phyloP scores from a whole-genome alignment of 1,140 invertebrate species.

The Alviniconcha marisindica region DNA sequence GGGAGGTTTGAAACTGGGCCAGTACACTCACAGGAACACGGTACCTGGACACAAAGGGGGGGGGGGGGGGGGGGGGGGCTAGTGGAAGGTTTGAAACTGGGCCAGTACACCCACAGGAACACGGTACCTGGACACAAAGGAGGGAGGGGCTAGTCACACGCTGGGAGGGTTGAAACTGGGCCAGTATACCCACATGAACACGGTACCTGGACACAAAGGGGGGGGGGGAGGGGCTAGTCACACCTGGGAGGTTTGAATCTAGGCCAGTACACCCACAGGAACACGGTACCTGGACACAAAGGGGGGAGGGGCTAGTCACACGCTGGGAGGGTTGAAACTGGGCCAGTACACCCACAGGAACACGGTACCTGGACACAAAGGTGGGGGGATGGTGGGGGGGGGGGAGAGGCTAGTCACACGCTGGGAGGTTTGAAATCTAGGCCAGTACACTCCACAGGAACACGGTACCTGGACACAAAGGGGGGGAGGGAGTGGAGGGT shows the following conservation, averaged over 20 bases:
- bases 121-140: constrained; percentile 83
- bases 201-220: background rate
- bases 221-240: background rate
- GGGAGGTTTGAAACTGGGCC: no score
- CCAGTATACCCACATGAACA: background rate
- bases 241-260: no score
- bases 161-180: no score
- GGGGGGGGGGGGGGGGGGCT: background rate
- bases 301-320: no score
- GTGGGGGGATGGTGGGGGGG: no score
- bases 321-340: no score
- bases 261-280: constrained; percentile 97
- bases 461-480: background rate
- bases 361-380: background rate
- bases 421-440: no score
- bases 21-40: background rate
- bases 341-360: background rate
- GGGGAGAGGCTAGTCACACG: no score
- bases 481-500: no score
- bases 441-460: background rate
- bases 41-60: background rate
- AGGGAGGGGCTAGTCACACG: no score
- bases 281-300: constrained; percentile 85
- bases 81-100: constrained; percentile 98
- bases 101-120: constrained; percentile 97